phyloP scores from a whole-genome alignment of 2,113 vertebrate species.

The Riparia riparia region DNA sequence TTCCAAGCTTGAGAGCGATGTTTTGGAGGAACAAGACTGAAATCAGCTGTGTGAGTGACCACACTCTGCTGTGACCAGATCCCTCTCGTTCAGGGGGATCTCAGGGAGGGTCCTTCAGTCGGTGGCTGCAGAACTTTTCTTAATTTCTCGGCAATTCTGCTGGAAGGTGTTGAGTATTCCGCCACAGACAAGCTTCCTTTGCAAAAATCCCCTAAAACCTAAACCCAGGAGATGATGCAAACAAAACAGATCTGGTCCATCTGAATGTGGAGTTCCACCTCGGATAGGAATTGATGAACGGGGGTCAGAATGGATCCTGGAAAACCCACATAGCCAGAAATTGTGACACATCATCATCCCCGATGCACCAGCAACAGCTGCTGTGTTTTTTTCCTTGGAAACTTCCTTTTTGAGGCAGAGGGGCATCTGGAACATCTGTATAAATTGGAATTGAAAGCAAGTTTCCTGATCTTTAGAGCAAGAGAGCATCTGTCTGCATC shows the following conservation, averaged over 20 bases:
- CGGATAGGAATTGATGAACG: not conserved
- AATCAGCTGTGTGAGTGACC: not conserved
- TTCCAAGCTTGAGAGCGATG: not conserved
- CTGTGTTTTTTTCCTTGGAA: not conserved
- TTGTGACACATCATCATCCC: not conserved
- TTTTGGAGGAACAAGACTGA: not conserved
- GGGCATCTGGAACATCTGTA: not conserved
- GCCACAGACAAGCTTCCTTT: not conserved
- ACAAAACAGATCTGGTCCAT: not conserved
- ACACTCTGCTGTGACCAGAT: not conserved
- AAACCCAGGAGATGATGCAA: not conserved
- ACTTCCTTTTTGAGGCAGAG: not conserved
- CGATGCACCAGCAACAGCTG: not conserved
- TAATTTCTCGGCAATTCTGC: not conserved
- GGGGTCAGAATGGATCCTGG: not conserved
- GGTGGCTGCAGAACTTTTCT: not conserved
- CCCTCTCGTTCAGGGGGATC: not conserved
- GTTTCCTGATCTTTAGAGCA: not conserved
- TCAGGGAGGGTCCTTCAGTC: not conserved
- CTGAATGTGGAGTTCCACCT: not conserved
- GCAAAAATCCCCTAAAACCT: not conserved
- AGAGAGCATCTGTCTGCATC: not conserved
- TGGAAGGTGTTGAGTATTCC: not conserved
- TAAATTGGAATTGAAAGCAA: not conserved
- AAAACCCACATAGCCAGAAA: not conserved